These are phyloP conservation scores for Nesoenas mayeri DNA, from an alignment of 2,113 vertebrate species.

Conservation along the genomic window DNA sequence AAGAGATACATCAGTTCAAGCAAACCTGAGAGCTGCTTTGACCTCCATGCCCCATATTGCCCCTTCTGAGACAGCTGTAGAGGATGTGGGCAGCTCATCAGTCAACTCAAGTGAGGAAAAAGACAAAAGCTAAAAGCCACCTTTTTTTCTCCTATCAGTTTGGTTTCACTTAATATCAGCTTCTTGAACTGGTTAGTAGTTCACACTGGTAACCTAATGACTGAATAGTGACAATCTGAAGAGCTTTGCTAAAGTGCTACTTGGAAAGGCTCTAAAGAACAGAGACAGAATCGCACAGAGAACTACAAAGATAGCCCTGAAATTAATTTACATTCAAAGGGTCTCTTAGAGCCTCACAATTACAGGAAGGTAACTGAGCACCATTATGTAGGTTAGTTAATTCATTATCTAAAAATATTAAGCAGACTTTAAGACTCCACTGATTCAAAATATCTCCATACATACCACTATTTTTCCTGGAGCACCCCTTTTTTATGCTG, in stretches of 20 bases:
- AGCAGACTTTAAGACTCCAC: background rate
- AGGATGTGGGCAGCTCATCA: background rate
- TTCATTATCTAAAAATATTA: background rate
- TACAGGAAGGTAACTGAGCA: background rate
- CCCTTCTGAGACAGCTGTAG: background rate
- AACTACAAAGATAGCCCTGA: background rate
- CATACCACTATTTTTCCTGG: background rate
- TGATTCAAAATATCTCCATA: background rate
- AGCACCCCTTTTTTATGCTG: background rate
- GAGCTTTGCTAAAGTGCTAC: background rate
- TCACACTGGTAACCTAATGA: background rate
- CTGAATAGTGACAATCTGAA: background rate
- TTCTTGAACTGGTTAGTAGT: background rate
- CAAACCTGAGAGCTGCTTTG: background rate
- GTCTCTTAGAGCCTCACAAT: background rate
- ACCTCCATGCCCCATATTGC: background rate
- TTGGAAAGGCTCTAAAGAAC: background rate
- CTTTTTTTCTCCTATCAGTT: background rate
- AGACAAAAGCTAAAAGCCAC: background rate
- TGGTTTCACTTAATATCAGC: background rate
- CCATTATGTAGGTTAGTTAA: background rate
- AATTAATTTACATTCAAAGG: background rate
- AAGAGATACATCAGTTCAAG: background rate
- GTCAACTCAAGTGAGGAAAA: background rate
- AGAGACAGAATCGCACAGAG: background rate